Evolutionary conservation across 92 coral and sea anemone genomes (phyloP).

Genomic region (Epizoanthus scotinus): DNA sequence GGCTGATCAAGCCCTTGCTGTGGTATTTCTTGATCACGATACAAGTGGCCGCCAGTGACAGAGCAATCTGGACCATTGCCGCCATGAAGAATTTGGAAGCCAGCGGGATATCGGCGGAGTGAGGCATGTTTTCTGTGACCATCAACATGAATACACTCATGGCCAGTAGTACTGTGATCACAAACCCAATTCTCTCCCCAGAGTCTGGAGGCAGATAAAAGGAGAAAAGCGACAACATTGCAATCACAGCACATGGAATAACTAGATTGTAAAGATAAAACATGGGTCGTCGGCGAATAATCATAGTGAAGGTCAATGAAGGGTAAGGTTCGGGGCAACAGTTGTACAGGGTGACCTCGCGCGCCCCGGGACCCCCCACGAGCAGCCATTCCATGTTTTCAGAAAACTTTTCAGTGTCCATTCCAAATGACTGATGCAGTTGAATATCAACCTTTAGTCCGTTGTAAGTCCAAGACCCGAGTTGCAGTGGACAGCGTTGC

Average conservation of each 20-base stretch:
- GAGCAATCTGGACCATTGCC: slow-evolving; percentile 52
- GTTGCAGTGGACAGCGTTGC: slow-evolving; percentile 57
- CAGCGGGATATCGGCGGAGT: slow-evolving; percentile 57
- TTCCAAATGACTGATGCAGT: background rate
- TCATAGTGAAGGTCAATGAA: slow-evolving; percentile 33
- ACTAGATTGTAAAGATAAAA: slow-evolving; percentile 53
- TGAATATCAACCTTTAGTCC: slow-evolving; percentile 55
- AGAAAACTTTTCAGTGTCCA: slow-evolving; percentile 46
- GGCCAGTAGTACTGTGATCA: slow-evolving; percentile 61
- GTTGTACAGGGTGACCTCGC: slow-evolving; percentile 27
- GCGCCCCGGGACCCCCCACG: slow-evolving; percentile 37
- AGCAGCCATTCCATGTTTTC: slow-evolving; percentile 59
- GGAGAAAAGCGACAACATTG: slow-evolving; percentile 49
- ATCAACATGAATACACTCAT: slow-evolving; percentile 62
- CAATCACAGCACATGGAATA: slow-evolving; percentile 52
- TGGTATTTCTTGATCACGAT: slow-evolving; percentile 51
- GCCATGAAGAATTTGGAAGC: slow-evolving; percentile 69
- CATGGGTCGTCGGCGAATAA: slow-evolving; percentile 52
- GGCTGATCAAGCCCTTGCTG: slow-evolving; percentile 45
- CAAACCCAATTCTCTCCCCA: slow-evolving; percentile 64
- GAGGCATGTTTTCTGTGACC: slow-evolving; percentile 68
- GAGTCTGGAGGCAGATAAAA: slow-evolving; percentile 66
- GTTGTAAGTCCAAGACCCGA: slow-evolving; percentile 74
- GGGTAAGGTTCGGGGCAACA: slow-evolving; percentile 66
- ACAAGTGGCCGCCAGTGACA: slow-evolving; percentile 63